Evolutionary conservation across 2,888 invertebrate species (phyloP).

Genomic region (Fragum fragum): DNA sequence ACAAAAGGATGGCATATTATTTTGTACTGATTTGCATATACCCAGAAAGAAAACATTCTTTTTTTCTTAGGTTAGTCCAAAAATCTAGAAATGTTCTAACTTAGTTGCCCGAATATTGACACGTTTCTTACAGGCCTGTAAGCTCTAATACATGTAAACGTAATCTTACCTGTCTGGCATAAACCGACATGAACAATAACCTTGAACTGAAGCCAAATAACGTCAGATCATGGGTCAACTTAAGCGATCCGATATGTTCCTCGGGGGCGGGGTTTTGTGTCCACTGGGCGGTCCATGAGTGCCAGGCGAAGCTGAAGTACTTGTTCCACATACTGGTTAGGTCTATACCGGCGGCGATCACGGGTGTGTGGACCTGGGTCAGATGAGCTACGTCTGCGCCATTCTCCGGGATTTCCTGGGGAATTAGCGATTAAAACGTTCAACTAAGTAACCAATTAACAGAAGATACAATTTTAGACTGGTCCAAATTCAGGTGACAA

Average conservation of each 20-base stretch:
- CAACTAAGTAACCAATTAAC: slow-evolving; percentile 8
- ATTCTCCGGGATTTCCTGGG: slow-evolving; percentile 95
- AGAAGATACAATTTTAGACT: too few relatives aligned
- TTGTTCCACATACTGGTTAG: slow-evolving; percentile 83
- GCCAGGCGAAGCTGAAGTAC: slow-evolving; percentile 88
- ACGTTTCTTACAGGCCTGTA: too few relatives aligned
- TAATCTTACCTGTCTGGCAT: slow-evolving; percentile 91
- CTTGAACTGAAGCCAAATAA: slow-evolving; percentile 89
- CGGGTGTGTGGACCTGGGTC: slow-evolving; percentile 91
- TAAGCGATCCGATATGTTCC: slow-evolving; percentile 90
- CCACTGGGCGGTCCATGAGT: slow-evolving; percentile 91
- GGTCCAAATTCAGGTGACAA: too few relatives aligned
- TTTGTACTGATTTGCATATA: too few relatives aligned
- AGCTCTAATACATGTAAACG: too few relatives aligned
- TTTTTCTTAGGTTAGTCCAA: too few relatives aligned
- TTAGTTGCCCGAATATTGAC: too few relatives aligned
- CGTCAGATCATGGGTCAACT: slow-evolving; percentile 90
- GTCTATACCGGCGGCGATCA: slow-evolving; percentile 88
- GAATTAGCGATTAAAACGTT: not conserved
- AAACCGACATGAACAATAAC: slow-evolving; percentile 89
- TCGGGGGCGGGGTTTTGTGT: slow-evolving; percentile 87
- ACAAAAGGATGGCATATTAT: too few relatives aligned
- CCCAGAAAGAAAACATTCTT: too few relatives aligned
- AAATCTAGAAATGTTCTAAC: too few relatives aligned
- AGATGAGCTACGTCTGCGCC: slow-evolving; percentile 95